Conservation (phyloP, 2,888 invertebrate species). For the Schizaphis graminum region DNA sequence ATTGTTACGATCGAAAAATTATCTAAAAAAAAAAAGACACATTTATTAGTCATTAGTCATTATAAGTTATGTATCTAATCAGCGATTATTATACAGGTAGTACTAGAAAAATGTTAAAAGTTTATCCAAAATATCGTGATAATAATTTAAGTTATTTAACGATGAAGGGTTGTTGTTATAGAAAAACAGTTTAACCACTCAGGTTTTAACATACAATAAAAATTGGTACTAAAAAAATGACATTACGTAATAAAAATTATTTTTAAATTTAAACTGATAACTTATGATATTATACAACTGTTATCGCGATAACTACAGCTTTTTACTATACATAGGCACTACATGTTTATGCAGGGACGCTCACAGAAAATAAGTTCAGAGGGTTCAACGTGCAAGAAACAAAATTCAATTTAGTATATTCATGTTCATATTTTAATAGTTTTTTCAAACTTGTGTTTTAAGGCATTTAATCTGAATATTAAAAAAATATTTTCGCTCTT, state of each 20-base stretch:
- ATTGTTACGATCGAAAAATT: constrained; percentile 42
- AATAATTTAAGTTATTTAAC: neutral
- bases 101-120: constrained; percentile 8
- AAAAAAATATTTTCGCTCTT: too few relatives aligned
- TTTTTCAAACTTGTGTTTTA: neutral
- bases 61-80: neutral
- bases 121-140: neutral
- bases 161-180: neutral
- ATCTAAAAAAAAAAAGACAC: constrained; percentile 69
- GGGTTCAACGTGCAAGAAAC: neutral
- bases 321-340: neutral
- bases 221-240: neutral
- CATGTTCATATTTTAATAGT: neutral
- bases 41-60: neutral
- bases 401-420: neutral
- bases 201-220: neutral
- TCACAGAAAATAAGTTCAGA: neutral
- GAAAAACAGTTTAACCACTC: neutral
- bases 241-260: neutral
- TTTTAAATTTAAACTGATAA: neutral
- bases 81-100: neutral
- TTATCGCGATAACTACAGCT: neutral
- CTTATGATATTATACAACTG: neutral
- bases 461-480: too few relatives aligned
- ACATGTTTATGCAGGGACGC: neutral